A percentile compares a stretch with the other conserved stretches of the same genome.
phyloP scores from a whole-genome alignment of 2,888 invertebrate species.

The Laothoe populi region DNA sequence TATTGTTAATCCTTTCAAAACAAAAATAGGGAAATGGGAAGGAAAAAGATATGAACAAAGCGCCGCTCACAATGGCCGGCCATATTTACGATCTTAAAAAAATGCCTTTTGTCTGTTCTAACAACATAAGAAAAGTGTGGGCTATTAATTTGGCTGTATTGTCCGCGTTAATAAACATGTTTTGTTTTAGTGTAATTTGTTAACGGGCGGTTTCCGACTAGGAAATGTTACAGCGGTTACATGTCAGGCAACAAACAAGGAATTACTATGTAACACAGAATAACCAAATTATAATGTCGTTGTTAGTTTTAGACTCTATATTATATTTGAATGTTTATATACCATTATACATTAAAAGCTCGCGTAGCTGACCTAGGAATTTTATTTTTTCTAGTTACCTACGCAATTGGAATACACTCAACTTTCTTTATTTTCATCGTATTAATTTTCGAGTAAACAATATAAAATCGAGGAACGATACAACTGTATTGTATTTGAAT shows the following conservation, averaged over 20 bases:
- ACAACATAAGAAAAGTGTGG: conserved; percentile 79
- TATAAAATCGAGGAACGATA: too few species aligned
- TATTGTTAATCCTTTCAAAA: conserved; percentile 79
- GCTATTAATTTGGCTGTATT: conserved; percentile 36
- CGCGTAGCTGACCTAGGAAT: too few species aligned
- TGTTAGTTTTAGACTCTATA: not conserved
- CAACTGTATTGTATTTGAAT: too few species aligned
- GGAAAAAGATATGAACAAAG: conserved; percentile 74
- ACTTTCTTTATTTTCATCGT: too few species aligned
- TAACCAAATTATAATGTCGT: not conserved
- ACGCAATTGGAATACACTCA: too few species aligned
- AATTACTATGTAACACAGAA: not conserved
- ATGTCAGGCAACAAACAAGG: not conserved
- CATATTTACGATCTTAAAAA: conserved; percentile 76
- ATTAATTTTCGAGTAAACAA: too few species aligned
- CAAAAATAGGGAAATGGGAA: conserved; percentile 78
- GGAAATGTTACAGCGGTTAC: conserved; percentile 10
- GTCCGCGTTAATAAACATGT: not conserved
- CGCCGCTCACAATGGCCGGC: conserved; percentile 66
- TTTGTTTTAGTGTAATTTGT: conserved; percentile 15
- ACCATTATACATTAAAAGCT: too few species aligned
- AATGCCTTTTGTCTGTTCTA: conserved; percentile 70
- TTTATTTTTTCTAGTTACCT: too few species aligned
- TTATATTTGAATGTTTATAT: too few species aligned
- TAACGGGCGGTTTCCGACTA: conserved; percentile 14